Conservation (phyloP, 2,797 vertebrate genomes). For the Poeciliopsis paucimaculata region DNA sequence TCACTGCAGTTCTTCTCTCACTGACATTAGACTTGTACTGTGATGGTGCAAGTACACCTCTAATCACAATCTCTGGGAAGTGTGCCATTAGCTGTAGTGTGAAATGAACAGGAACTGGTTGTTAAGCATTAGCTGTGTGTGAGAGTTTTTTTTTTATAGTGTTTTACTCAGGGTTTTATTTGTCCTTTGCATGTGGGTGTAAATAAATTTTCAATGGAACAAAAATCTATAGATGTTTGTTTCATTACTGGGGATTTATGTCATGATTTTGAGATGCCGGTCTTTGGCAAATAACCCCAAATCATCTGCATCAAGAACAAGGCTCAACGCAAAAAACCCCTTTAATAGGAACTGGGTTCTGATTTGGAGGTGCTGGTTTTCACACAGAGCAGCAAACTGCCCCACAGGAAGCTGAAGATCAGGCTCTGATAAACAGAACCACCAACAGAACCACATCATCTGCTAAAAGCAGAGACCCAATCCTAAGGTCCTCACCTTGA, state of each 20-base stretch:
- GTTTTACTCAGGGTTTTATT: not conserved
- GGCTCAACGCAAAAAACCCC: not conserved
- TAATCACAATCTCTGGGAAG: not conserved
- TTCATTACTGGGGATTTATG: not conserved
- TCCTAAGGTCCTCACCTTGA: too few relatives aligned
- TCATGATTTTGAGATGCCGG: not conserved
- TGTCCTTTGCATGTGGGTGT: not conserved
- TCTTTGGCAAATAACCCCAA: not conserved
- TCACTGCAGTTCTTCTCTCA: not conserved
- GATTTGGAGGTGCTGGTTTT: not conserved
- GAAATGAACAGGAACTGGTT: not conserved
- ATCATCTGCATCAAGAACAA: not conserved
- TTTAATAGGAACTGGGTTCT: not conserved
- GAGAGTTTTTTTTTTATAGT: not conserved
- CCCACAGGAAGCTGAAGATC: too few relatives aligned
- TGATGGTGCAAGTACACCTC: not conserved
- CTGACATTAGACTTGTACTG: not conserved
- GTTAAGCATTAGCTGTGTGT: not conserved
- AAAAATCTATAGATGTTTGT: not conserved
- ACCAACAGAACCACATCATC: too few relatives aligned
- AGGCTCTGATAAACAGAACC: too few relatives aligned
- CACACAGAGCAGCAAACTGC: not conserved
- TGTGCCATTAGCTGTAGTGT: constrained; percentile 2
- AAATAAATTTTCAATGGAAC: not conserved
- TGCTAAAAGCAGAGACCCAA: too few relatives aligned